Percentiles rank a stretch among this genome's conserved stretches.
phyloP scores from a whole-genome alignment of 2,888 invertebrate species.

The Meandrusa payeni region DNA sequence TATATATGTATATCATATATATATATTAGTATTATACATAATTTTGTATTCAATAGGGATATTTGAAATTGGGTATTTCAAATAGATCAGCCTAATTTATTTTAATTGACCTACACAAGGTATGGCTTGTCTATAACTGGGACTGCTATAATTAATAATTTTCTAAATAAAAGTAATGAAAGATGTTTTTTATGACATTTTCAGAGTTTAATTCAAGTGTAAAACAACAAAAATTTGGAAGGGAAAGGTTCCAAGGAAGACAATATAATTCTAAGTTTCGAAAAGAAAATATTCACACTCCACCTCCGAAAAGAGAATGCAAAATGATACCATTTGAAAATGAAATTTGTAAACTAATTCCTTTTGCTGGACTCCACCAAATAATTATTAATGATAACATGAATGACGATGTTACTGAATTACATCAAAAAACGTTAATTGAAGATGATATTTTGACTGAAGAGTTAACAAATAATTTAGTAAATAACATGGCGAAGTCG shows the following conservation, averaged over 20 bases:
- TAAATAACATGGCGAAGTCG: conserved; percentile 18
- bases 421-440: conserved; percentile 37
- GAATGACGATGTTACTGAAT: conserved; percentile 33
- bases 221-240: conserved; percentile 6
- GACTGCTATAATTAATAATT: too few relatives aligned
- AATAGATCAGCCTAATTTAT: too few relatives aligned
- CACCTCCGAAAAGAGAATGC: conserved; percentile 24
- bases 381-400: conserved; percentile 41
- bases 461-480: conserved; percentile 21
- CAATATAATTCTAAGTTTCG: conserved; percentile 3
- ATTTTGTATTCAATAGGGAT: too few relatives aligned
- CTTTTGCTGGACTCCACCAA: conserved; percentile 72
- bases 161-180: too few relatives aligned
- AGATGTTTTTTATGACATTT: too few relatives aligned
- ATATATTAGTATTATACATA: too few relatives aligned
- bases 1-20: too few relatives aligned
- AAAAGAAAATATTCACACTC: conserved; percentile 9
- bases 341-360: conserved; percentile 54
- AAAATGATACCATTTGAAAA: conserved; percentile 36
- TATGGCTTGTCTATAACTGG: too few relatives aligned
- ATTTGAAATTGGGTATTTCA: too few relatives aligned
- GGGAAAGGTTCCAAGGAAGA: not conserved
- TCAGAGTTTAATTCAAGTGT: conserved; percentile 10
- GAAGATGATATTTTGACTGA: conserved; percentile 57
- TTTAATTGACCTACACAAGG: too few relatives aligned